These are phyloP conservation scores for Achroia grisella DNA, from an alignment of 1,140 invertebrate genomes.

Conservation along the genomic window DNA sequence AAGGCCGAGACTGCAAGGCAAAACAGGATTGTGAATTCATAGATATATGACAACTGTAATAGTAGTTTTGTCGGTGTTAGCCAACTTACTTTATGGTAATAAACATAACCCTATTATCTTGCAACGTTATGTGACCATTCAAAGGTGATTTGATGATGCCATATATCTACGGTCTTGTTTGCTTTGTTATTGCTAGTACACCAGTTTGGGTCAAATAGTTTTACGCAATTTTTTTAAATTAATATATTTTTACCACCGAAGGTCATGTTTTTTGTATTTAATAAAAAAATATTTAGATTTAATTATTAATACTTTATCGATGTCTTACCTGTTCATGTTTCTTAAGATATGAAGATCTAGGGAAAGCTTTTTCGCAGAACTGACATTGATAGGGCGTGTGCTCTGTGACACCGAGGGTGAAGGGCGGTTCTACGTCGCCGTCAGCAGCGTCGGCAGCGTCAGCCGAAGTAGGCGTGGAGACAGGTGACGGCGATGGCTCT, in stretches of 20 bases:
- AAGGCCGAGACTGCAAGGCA: slow-evolving; percentile 40
- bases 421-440: slow-evolving; percentile 76
- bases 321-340: slow-evolving; percentile 91
- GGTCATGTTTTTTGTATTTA: no score
- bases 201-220: not conserved
- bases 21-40: slow-evolving; percentile 52
- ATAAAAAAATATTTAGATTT: no score
- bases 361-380: slow-evolving; percentile 94
- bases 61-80: slow-evolving; percentile 39
- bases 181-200: no score
- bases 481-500: slow-evolving; percentile 74
- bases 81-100: slow-evolving; percentile 34
- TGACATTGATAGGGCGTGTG: slow-evolving; percentile 90
- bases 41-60: slow-evolving; percentile 43
- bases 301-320: no score
- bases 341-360: slow-evolving; percentile 88
- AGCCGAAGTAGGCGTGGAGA: slow-evolving; percentile 78
- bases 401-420: slow-evolving; percentile 80
- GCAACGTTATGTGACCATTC: slow-evolving; percentile 1
- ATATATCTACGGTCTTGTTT: no score
- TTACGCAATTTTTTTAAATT: no score
- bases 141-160: slow-evolving; percentile 3
- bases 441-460: slow-evolving; percentile 74
- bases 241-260: no score
- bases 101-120: slow-evolving; percentile 9